These are phyloP conservation scores for Drosophila melanosoma DNA, from an alignment of 2,888 invertebrate species.

Conservation along the genomic window DNA sequence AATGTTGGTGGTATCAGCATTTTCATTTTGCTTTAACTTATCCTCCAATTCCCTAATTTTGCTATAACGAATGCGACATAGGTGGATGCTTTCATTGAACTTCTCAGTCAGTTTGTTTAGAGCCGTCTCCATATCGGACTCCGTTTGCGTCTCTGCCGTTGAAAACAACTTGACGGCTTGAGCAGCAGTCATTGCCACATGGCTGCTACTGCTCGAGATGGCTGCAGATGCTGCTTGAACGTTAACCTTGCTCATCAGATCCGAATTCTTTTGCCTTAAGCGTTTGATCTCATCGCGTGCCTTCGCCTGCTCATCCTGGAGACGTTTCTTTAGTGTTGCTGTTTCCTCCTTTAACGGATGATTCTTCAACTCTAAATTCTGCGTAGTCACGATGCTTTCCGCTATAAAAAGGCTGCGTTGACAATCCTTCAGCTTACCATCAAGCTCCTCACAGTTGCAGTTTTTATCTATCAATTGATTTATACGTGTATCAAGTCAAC, in stretches of 20 bases:
- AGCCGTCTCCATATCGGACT: conserved; percentile 54
- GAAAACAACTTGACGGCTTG: neutral
- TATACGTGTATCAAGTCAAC: neutral
- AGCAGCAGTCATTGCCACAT: neutral
- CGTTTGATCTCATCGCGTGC: conserved; percentile 75
- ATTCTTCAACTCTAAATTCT: conserved; percentile 78
- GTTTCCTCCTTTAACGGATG: conserved; percentile 83
- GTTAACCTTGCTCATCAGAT: conserved; percentile 47
- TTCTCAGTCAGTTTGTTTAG: conserved; percentile 69
- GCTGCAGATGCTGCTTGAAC: conserved; percentile 28
- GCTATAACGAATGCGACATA: conserved; percentile 75
- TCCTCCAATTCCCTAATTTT: conserved; percentile 74
- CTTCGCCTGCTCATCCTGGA: conserved; percentile 78
- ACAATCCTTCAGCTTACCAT: conserved; percentile 76
- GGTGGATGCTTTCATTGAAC: conserved; percentile 70
- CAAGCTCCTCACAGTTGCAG: conserved; percentile 76
- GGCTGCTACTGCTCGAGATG: neutral
- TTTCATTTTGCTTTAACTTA: conserved; percentile 63
- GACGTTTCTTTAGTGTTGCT: conserved; percentile 72
- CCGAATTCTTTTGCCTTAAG: conserved; percentile 66
- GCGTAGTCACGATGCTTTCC: conserved; percentile 79
- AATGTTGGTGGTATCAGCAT: conserved; percentile 44
- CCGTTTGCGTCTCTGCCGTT: conserved; percentile 66
- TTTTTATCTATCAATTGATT: conserved; percentile 52
- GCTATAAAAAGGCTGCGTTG: conserved; percentile 75